A percentile compares a stretch with the other conserved stretches of the same genome.
phyloP scores from a whole-genome alignment of 2,888 invertebrate genomes.

The Ochropacha duplaris region DNA sequence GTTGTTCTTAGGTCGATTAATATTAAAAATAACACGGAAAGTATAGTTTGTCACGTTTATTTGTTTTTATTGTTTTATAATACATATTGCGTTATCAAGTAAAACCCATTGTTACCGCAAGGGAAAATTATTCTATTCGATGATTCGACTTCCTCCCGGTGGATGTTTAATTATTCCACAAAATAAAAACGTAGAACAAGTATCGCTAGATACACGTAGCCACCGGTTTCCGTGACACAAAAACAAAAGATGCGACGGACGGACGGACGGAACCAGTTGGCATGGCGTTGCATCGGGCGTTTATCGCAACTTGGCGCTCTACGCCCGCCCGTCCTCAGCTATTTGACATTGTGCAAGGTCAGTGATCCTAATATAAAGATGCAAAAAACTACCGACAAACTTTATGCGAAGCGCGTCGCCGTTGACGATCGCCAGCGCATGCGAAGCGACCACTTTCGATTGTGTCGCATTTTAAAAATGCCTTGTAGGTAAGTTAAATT shows the following conservation, averaged over 20 bases:
- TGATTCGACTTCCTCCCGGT: slow-evolving; percentile 6
- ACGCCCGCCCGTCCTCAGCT: slow-evolving; percentile 61
- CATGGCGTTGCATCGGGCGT: slow-evolving; percentile 50
- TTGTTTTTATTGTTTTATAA: slow-evolving; percentile 20
- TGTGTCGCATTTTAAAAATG: slow-evolving; percentile 52
- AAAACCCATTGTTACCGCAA: slow-evolving; percentile 7
- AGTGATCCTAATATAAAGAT: slow-evolving; percentile 80
- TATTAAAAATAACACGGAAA: slow-evolving; percentile 26
- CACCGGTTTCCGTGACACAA: slow-evolving; percentile 54
- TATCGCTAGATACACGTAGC: slow-evolving; percentile 33
- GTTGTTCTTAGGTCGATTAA: background rate
- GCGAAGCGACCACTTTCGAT: slow-evolving; percentile 74
- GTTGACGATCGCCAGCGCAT: slow-evolving; percentile 54
- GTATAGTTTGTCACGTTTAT: slow-evolving; percentile 29
- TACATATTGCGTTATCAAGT: slow-evolving; percentile 2
- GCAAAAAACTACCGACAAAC: slow-evolving; percentile 58
- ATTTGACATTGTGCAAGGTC: slow-evolving; percentile 83
- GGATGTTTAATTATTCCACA: slow-evolving; percentile 13
- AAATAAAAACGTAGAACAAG: slow-evolving; percentile 15
- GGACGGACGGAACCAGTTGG: slow-evolving; percentile 56
- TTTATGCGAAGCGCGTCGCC: slow-evolving; percentile 57
- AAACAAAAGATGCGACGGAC: slow-evolving; percentile 49
- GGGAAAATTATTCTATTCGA: slow-evolving; percentile 14
- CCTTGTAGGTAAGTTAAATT: slow-evolving; percentile 37
- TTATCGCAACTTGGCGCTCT: slow-evolving; percentile 55